Evolutionary conservation across 1,140 invertebrate species (phyloP), one percentile per base, ranked within the genome.

Genomic region (Heliconius hewitsoni): DNA sequence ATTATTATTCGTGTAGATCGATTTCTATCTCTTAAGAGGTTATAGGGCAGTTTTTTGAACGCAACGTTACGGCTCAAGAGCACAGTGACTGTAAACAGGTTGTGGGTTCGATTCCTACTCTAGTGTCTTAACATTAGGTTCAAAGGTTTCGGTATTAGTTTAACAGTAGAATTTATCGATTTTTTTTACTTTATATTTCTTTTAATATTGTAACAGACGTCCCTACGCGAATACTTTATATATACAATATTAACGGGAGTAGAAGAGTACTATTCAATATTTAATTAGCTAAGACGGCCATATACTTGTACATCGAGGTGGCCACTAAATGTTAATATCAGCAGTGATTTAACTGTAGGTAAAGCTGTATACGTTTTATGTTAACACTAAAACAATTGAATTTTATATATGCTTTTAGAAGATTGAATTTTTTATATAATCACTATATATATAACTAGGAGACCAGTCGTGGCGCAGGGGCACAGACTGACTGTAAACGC

Each of bases 321-420:
- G 27, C 60, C 4, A 66, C 60, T 66, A 66, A 66, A 66, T 27
- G 60, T 66, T 66, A 66, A 66, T 66, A 66, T 30, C 60, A 57
- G n/a, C 19, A 1, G 23, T 66, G 60, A 66, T 66, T 66, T 66
- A 66, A 16, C 60, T 30, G 60, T 34, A 34, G 34, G 34, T 46
- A 46, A 3, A 16, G 42, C 3, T 46, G 42, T 66, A 66, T 8
- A 66, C 23, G 27, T 66, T 66, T 66, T 66, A 66, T 66, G 30
- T 74, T 30, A 57, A 37, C 55, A 57, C 52, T 74, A 57, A 74
- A 57, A 57, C 50, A n/a, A 37, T 74, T 60, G 30, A 57, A 55
- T 74, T 74, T 74, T 74, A 74, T 74, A 18, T 57, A 57, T 19
- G 73, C 73, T 57, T 57, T 74, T 55, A 74, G 52, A 19, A 57